phyloP scores from a whole-genome alignment of 2,888 invertebrate genomes.

The Tigriopus californicus region DNA sequence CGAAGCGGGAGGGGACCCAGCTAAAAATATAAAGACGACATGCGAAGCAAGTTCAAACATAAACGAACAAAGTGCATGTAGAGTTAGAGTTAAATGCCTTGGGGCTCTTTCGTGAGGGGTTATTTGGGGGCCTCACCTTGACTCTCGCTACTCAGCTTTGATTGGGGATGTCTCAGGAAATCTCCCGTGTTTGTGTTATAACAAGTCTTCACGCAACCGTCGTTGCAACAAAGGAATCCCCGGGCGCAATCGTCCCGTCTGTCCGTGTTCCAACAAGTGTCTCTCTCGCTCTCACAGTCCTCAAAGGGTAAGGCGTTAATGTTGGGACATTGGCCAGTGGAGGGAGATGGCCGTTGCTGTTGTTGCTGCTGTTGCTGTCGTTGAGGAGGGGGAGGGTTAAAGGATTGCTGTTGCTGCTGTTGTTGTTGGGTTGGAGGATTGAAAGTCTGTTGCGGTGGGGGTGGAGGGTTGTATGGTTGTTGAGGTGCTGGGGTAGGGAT shows the following conservation, averaged over 20 bases:
- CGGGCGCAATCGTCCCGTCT: not conserved
- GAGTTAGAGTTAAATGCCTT: too few relatives aligned
- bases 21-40: too few relatives aligned
- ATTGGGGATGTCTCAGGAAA: not conserved
- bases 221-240: slow-evolving; percentile 2
- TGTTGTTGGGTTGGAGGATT: not conserved
- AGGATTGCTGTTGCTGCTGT: too few relatives aligned
- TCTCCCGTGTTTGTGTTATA: not conserved
- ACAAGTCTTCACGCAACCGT: slow-evolving; percentile 7
- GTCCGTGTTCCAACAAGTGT: slow-evolving; percentile 7
- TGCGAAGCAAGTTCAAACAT: too few relatives aligned
- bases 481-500: not conserved
- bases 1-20: too few relatives aligned
- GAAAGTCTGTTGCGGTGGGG: not conserved
- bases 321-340: not conserved
- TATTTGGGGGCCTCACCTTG: too few relatives aligned
- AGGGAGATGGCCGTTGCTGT: not conserved
- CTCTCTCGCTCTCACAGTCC: not conserved
- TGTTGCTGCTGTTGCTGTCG: not conserved
- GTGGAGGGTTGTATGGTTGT: not conserved
- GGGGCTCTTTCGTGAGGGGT: too few relatives aligned
- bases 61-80: too few relatives aligned
- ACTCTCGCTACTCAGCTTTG: too few relatives aligned
- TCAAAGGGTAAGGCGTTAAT: not conserved
- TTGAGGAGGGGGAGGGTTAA: not conserved